Evolutionary conservation across 2,113 vertebrate species (phyloP), one percentile per base, ranked within the genome.

Genomic region (Ranitomeya imitator): DNA sequence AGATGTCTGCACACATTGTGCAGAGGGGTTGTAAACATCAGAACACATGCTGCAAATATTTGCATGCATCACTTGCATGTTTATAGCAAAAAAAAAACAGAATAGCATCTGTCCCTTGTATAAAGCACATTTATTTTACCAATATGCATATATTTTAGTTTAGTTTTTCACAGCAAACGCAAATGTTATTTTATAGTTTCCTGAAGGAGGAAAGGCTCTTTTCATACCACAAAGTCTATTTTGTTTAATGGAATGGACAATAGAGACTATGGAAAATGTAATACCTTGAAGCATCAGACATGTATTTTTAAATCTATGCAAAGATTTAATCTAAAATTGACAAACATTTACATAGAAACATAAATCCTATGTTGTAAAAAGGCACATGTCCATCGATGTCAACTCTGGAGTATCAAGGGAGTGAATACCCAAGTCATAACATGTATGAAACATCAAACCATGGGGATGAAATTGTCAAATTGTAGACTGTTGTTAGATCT

Each of bases 1-100:
- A 85, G 83, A 85, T 85, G 83, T 85, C 83, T 85, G 65, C 83
- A 85, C 83, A 85, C 61, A 69, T 54, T 69, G 51, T 23, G 45
- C 21, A 67, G 83, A 71, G 52, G 83, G 83, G 52, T 71, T 71
- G 65, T 85, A 69, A 85, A 85, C 83, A 85, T 73, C 63, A 85
- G 83, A 85, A 55, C 65, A 71, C 65, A 85, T 69, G 65, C 65
- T 85, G 65, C 63, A 73, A 85, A 85, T 71, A 71, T 85, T 85
- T 85, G 83, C 65, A 60, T 73, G 65, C 83, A 73, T 85, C 65
- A 85, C 65, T 85, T 71, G 83, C 52, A 73, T 71, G 65, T 85
- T 85, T 71, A 69, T 85, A 69, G 26, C 31, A 67, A 67, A 83
- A 67, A 85, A 74, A 31, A 31, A 69, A n/a, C 51, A 83, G 61